Evolutionary conservation across 2,113 vertebrate genomes (phyloP).

Genomic region (Osmerus mordax): DNA sequence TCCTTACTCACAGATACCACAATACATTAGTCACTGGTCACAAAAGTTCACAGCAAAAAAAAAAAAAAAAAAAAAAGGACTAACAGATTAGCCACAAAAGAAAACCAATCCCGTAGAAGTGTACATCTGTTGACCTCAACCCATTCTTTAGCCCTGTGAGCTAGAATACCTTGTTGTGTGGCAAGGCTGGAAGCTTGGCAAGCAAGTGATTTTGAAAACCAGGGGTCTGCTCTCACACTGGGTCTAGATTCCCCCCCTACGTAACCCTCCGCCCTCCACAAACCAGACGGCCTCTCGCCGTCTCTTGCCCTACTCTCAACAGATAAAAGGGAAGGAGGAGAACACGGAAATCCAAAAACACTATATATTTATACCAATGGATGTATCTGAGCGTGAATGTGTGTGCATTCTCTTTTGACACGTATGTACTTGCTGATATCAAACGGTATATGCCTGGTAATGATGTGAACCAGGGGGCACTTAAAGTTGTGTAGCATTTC

Average conservation of each 20-base stretch:
- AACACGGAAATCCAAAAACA: slow-evolving; percentile 57
- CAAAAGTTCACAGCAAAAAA: slow-evolving; percentile 64
- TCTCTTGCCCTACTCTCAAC: slow-evolving; percentile 29
- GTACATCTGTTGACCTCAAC: slow-evolving; percentile 46
- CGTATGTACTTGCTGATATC: slow-evolving; percentile 65
- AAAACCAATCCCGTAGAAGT: slow-evolving; percentile 55
- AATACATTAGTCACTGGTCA: slow-evolving; percentile 69
- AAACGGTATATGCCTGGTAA: slow-evolving; percentile 72
- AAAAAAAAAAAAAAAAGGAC: slow-evolving; percentile 23
- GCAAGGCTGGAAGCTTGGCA: slow-evolving; percentile 33
- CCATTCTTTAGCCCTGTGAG: slow-evolving; percentile 36
- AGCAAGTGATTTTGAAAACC: slow-evolving; percentile 23
- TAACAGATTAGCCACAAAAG: slow-evolving; percentile 42
- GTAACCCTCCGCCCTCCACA: slow-evolving; percentile 21
- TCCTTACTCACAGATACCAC: slow-evolving; percentile 57
- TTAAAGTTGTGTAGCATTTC: slow-evolving; percentile 43
- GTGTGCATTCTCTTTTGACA: slow-evolving; percentile 58
- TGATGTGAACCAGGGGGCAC: slow-evolving; percentile 64
- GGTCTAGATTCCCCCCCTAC: slow-evolving; percentile 19
- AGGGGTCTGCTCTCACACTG: slow-evolving; percentile 20
- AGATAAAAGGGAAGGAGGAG: slow-evolving; percentile 37
- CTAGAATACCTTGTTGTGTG: slow-evolving; percentile 32
- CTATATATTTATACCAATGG: slow-evolving; percentile 63
- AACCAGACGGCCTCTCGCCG: slow-evolving; percentile 28
- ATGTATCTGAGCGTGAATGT: slow-evolving; percentile 47